A percentile compares a stretch with the other conserved stretches of the same genome.
Evolutionary conservation across 2,113 vertebrate species (phyloP).

Genomic region (Brachyhypopomus occidentalis): DNA sequence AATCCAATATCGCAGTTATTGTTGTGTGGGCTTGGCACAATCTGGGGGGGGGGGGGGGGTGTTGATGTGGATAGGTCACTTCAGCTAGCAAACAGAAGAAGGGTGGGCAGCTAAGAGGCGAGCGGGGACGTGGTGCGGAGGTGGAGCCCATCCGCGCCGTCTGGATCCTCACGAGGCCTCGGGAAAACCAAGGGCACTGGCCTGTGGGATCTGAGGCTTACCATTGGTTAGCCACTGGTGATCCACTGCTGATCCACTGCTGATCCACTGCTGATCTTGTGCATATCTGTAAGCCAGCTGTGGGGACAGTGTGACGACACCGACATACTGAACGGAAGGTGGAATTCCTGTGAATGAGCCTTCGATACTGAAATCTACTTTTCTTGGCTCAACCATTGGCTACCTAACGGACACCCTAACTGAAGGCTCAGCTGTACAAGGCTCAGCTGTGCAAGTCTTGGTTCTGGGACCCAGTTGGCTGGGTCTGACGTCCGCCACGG

Average conservation of each 20-base stretch:
- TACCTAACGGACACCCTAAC: not conserved
- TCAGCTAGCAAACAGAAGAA: conserved; percentile 43
- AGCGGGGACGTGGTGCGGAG: conserved; percentile 20
- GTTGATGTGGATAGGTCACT: conserved; percentile 33
- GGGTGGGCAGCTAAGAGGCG: conserved; percentile 40
- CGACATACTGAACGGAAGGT: not conserved
- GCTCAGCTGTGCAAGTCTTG: not conserved
- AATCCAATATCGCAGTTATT: conserved; percentile 60
- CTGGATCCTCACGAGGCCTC: conserved; percentile 2
- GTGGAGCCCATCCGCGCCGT: conserved; percentile 14
- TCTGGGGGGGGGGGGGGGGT: conserved; percentile 37
- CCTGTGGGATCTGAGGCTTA: not conserved
- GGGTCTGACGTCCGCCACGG: not conserved
- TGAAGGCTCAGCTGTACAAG: not conserved
- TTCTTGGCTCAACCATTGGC: not conserved
- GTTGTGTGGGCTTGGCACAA: conserved; percentile 51
- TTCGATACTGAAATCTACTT: not conserved
- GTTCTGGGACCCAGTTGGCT: not conserved
- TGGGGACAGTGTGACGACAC: not conserved
- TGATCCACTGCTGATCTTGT: not conserved
- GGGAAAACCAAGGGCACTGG: not conserved
- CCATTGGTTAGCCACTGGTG: not conserved
- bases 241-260: not conserved
- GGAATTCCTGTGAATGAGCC: not conserved
- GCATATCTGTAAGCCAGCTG: not conserved